Conservation (phyloP, 1,140 invertebrate species). For the Ganaspis sp. region DNA sequence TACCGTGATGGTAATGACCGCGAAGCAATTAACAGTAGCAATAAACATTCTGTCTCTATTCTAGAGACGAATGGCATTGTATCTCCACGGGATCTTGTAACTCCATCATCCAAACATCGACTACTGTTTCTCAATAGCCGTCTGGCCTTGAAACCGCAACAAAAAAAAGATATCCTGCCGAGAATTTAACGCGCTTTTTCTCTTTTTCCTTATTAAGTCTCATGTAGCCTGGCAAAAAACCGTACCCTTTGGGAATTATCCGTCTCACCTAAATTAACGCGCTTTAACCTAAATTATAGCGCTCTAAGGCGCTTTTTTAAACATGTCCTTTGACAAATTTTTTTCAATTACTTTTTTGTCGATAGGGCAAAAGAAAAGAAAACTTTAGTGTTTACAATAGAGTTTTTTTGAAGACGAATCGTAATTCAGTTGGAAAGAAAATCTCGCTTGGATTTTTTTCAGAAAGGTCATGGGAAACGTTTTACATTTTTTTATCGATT, state of each 20-base stretch:
- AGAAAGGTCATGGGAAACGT: too few relatives aligned
- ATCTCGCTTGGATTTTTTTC: too few relatives aligned
- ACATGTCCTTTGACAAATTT: too few relatives aligned
- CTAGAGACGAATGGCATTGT: not conserved
- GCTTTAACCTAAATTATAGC: too few relatives aligned
- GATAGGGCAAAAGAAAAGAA: too few relatives aligned
- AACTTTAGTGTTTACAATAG: too few relatives aligned
- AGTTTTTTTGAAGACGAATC: too few relatives aligned
- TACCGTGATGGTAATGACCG: slow-evolving; percentile 40
- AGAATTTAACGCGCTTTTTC: slow-evolving; percentile 2
- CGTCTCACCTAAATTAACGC: too few relatives aligned
- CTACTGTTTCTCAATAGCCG: not conserved
- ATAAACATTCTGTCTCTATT: slow-evolving; percentile 37
- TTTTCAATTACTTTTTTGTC: too few relatives aligned
- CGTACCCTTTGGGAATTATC: not conserved
- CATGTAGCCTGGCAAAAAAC: not conserved
- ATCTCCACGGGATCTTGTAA: slow-evolving; percentile 1
- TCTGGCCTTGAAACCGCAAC: not conserved
- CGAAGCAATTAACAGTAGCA: slow-evolving; percentile 41
- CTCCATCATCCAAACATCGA: not conserved
- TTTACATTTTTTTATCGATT: too few relatives aligned
- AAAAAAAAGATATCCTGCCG: not conserved
- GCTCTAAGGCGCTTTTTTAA: too few relatives aligned
- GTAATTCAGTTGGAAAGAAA: too few relatives aligned
- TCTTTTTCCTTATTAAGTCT: not conserved